Conservation (phyloP, 2,888 invertebrate genomes). For the Mythimna pallens region DNA sequence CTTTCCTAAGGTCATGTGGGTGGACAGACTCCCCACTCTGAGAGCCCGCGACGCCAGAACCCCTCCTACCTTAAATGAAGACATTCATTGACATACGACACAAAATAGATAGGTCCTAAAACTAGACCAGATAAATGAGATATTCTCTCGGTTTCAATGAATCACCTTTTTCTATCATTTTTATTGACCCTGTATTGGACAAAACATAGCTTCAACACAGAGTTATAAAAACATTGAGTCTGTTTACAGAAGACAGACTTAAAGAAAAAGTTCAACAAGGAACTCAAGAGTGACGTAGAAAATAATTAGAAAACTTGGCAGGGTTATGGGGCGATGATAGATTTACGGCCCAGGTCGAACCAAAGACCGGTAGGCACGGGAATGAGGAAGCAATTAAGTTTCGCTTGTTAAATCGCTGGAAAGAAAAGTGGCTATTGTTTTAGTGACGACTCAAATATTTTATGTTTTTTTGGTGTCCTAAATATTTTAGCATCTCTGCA, state of each 20-base stretch:
- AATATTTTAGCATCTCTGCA: background rate
- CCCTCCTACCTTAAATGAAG: too few relatives aligned
- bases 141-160: too few relatives aligned
- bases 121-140: too few relatives aligned
- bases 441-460: conserved; percentile 19
- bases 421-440: conserved; percentile 43
- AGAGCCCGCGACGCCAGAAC: too few relatives aligned
- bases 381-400: conserved; percentile 62
- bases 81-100: too few relatives aligned
- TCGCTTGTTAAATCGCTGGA: conserved; percentile 28
- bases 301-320: conserved; percentile 57
- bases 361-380: conserved; percentile 46
- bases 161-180: too few relatives aligned
- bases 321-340: conserved; percentile 49
- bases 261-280: conserved; percentile 5
- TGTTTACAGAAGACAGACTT: background rate
- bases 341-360: conserved; percentile 48
- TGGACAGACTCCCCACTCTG: too few relatives aligned
- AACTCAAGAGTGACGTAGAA: conserved; percentile 37
- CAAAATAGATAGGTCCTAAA: too few relatives aligned
- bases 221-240: too few relatives aligned
- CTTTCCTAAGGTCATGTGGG: too few relatives aligned
- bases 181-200: too few relatives aligned
- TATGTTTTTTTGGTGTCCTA: conserved; percentile 6
- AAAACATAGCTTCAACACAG: too few relatives aligned